phyloP scores from a whole-genome alignment of 2,113 vertebrate genomes.

The Pundamilia nyererei region DNA sequence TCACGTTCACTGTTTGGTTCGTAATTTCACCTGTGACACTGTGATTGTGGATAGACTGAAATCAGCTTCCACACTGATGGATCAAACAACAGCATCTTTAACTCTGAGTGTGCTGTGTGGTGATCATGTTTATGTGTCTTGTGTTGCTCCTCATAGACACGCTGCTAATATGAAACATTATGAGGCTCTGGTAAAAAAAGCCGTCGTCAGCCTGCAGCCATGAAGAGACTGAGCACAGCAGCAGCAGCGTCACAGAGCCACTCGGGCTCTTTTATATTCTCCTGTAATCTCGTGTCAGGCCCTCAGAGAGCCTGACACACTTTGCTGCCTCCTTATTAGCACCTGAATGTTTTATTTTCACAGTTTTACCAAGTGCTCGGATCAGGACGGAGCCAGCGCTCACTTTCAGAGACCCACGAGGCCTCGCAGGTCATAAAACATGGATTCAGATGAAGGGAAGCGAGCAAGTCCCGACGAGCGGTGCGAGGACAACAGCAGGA shows the following conservation, averaged over 20 bases:
- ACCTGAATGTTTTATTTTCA: background rate
- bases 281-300: background rate
- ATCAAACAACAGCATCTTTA: background rate
- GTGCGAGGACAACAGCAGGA: background rate
- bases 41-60: background rate
- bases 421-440: background rate
- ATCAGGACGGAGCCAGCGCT: background rate
- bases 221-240: background rate
- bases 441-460: background rate
- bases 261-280: background rate
- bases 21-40: background rate
- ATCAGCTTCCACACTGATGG: background rate
- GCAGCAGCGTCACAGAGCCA: background rate
- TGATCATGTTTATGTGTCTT: background rate
- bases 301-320: background rate
- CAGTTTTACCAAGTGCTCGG: background rate
- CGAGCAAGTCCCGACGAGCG: background rate
- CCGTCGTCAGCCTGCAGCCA: background rate
- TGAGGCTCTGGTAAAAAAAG: background rate
- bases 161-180: background rate
- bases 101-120: background rate
- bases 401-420: background rate
- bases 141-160: background rate
- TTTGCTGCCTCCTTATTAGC: conserved; percentile 11
- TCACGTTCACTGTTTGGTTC: background rate